A percentile compares a stretch with the other conserved stretches of the same genome.
phyloP scores from a whole-genome alignment of 2,888 invertebrate genomes.

The Bombylius major region DNA sequence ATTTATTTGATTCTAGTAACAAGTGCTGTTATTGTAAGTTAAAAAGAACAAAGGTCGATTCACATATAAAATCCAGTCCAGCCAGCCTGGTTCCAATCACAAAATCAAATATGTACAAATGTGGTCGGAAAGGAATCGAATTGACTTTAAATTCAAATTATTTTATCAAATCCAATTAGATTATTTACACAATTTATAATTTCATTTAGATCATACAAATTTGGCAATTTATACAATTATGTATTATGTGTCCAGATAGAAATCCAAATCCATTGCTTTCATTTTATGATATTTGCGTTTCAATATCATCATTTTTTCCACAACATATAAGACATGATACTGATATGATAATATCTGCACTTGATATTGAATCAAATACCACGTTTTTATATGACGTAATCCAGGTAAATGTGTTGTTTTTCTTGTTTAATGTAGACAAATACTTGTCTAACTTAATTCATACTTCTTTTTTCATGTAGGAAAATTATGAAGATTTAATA shows the following conservation, averaged over 20 bases:
- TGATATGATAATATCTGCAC: neutral
- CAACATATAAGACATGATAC: neutral
- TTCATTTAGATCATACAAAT: too few species aligned
- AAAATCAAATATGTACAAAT: too few species aligned
- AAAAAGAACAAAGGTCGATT: neutral
- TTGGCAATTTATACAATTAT: too few species aligned
- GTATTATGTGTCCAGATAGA: too few species aligned
- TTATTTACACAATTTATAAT: too few species aligned
- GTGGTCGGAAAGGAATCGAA: too few species aligned
- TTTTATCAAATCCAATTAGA: too few species aligned
- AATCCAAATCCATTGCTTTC: too few species aligned
- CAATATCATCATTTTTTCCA: neutral
- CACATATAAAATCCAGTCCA: too few species aligned
- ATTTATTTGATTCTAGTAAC: neutral
- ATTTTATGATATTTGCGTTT: neutral
- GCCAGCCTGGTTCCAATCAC: too few species aligned
- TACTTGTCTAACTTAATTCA: too few species aligned
- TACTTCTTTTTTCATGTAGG: neutral
- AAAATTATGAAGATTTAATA: neutral
- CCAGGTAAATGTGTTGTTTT: neutral
- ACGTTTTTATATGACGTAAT: neutral
- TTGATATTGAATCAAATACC: neutral
- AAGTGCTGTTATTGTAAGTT: neutral
- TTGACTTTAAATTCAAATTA: too few species aligned
- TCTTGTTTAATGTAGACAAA: neutral